phyloP scores from a whole-genome alignment of 2,888 invertebrate species.

The Timema cristinae region DNA sequence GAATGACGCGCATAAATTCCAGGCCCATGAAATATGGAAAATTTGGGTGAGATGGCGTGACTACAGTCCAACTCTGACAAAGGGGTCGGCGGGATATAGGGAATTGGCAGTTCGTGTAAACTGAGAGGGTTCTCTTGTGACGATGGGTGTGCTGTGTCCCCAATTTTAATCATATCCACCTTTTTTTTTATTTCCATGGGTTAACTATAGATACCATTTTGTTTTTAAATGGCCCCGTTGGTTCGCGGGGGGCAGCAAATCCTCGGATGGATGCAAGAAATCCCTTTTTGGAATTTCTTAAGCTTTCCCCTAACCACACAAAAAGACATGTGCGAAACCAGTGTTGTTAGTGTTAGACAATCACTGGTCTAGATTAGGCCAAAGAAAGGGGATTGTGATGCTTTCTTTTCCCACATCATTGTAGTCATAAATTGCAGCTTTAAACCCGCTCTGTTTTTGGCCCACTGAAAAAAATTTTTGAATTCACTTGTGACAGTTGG shows the following conservation, averaged over 20 bases:
- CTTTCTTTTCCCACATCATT: constrained; percentile 38
- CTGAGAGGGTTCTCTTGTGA: too few species aligned
- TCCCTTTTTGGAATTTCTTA: constrained; percentile 34
- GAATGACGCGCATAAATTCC: too few species aligned
- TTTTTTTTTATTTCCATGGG: constrained; percentile 5
- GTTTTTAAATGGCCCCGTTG: constrained; percentile 40
- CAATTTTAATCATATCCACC: background rate
- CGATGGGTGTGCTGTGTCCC: too few species aligned
- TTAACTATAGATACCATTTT: constrained; percentile 37
- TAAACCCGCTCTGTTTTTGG: constrained; percentile 38
- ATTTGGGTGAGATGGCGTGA: too few species aligned
- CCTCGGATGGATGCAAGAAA: constrained; percentile 37
- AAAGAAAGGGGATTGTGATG: constrained; percentile 39
- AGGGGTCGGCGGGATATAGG: too few species aligned
- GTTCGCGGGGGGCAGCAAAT: constrained; percentile 37
- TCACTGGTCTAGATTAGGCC: constrained; percentile 37
- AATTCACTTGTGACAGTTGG: constrained; percentile 22
- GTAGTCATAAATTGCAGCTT: constrained; percentile 8
- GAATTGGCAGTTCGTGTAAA: too few species aligned
- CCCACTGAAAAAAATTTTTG: constrained; percentile 32
- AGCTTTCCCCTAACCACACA: constrained; percentile 34
- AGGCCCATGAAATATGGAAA: too few species aligned
- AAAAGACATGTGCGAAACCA: constrained; percentile 30
- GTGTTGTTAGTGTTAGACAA: constrained; percentile 36
- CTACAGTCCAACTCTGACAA: too few species aligned